Base-by-base conservation (phyloP, 2,797 vertebrate species). In the Bradypodion pumilum region DNA sequence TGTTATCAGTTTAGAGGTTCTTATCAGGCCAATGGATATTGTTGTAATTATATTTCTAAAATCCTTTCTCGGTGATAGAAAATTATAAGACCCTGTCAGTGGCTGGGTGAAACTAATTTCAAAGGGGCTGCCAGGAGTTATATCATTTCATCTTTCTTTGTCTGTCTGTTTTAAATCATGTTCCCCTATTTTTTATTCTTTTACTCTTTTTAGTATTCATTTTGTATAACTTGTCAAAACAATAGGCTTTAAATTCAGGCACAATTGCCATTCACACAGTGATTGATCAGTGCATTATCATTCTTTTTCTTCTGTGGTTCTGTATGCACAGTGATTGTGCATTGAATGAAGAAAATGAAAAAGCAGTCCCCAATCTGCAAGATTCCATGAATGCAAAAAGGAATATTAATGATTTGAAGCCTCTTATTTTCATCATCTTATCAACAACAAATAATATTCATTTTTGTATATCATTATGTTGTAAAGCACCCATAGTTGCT, bases 21-120 rank as follows among this genome's bases (percentile, higher is more conserved):
- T 90, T 92, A 88, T 90, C 86, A 85, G 84, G 60, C 83, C 83
- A 88, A 60, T 68, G 69, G 49, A 68, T 91, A 89, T 80, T 37
- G 5, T 88, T 88, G 35, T 89, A 88, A 91, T 91, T 91, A 87
- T 70, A 88, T 84, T 93, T 91, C 29, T 62, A 81, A 91, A 92
- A 80, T 8, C 37, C 84, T 56, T 56, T 91, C 88, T 66, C 56
- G 32, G 29, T 70, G 65, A n/a, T 15, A 89, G 81, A 88, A 92
- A 90, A 87, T 86, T 89, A 85, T 91, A 92, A 90, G 90, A 89
- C 83, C 35, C 49, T 88, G 25, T 29, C 37, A 85, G 70, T 91
- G 85, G 29, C 16, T 90, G 73, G 62, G 90, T 87, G 87, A 88
- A 94, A 89, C 87, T 85, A 80, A 90, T 89, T 90, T 76, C 46